Evolutionary conservation across 2,797 vertebrate genomes (phyloP).

Genomic region (Neolamprologus multifasciatus): DNA sequence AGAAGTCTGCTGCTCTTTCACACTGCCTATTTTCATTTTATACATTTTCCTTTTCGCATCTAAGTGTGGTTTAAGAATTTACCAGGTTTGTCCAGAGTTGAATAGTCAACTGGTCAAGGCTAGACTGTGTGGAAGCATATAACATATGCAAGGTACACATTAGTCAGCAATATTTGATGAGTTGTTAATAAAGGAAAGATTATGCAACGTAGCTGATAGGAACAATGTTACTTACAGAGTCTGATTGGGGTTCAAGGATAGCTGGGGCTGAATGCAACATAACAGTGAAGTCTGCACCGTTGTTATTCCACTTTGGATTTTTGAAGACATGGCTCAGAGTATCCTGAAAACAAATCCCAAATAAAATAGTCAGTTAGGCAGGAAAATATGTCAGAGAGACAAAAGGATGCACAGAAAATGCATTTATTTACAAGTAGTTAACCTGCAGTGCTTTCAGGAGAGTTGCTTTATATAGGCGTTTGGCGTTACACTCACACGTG

Average conservation of each 20-base stretch:
- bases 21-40: not conserved
- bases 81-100: conserved; percentile 73
- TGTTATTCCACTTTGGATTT: conserved; percentile 33
- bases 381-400: not conserved
- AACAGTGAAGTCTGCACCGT: conserved; percentile 54
- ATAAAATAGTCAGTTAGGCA: not conserved
- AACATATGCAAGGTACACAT: not conserved
- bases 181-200: not conserved
- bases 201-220: not conserved
- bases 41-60: not conserved
- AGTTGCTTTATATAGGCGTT: conserved; percentile 33
- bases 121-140: not conserved
- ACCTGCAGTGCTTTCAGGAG: conserved; percentile 64
- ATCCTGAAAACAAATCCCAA: conserved; percentile 44
- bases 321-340: conserved; percentile 46
- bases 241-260: conserved; percentile 13
- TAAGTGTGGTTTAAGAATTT: not conserved
- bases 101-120: conserved; percentile 32
- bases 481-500: conserved; percentile 41
- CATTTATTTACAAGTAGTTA: not conserved
- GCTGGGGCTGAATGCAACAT: conserved; percentile 61
- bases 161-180: not conserved
- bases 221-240: conserved; percentile 24
- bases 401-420: not conserved
- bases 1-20: not conserved